Percentiles rank a stretch among this genome's conserved stretches.
phyloP scores from a whole-genome alignment of 1,140 invertebrate genomes.

The Monomorium pharaonis region DNA sequence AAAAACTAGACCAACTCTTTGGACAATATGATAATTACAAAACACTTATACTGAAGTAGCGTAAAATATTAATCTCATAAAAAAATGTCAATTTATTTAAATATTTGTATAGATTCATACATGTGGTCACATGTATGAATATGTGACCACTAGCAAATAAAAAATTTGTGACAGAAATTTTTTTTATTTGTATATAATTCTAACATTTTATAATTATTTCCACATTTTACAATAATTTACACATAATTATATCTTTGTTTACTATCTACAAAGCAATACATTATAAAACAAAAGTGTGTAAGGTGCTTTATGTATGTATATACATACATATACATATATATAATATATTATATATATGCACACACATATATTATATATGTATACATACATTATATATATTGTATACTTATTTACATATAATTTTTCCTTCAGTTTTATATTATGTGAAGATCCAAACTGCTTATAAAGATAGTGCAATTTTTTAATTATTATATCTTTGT shows the following conservation, averaged over 20 bases:
- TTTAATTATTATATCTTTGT: too few relatives aligned
- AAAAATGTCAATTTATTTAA: neutral
- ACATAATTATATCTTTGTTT: constrained; percentile 46
- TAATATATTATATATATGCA: constrained; percentile 31
- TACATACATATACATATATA: constrained; percentile 5
- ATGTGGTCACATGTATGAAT: too few relatives aligned
- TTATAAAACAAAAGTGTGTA: constrained; percentile 55
- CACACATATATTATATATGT: constrained; percentile 36
- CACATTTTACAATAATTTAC: constrained; percentile 61
- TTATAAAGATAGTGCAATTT: too few relatives aligned
- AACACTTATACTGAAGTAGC: neutral
- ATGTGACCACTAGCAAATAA: neutral
- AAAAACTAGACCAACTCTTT: neutral
- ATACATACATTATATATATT: constrained; percentile 28
- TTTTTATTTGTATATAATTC: constrained; percentile 63
- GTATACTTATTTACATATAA: constrained; percentile 40
- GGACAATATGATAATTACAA: neutral
- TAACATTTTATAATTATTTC: constrained; percentile 44
- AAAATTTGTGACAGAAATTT: constrained; percentile 18
- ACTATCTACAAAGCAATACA: constrained; percentile 64
- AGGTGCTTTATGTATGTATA: constrained; percentile 27
- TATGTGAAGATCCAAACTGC: too few relatives aligned
- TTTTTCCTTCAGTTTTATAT: constrained; percentile 4
- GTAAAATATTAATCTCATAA: neutral
- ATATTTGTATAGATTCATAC: constrained; percentile 6